Conservation (phyloP, 2,888 invertebrate species). For the Gasteruption jaculator region DNA sequence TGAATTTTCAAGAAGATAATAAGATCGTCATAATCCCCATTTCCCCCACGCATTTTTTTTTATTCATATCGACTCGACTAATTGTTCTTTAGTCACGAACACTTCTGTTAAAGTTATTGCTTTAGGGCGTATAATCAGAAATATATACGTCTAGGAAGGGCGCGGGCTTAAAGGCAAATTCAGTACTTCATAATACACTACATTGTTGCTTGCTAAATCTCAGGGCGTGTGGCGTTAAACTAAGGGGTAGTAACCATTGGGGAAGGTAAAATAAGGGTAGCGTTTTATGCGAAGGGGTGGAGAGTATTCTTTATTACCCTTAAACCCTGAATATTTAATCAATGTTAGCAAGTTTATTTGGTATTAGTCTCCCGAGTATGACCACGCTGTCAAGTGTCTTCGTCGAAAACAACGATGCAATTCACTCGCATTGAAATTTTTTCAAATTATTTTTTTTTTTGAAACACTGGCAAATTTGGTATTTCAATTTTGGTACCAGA, state of each 20-base stretch:
- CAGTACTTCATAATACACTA: slow-evolving; percentile 41
- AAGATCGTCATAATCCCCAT: no score
- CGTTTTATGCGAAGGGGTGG: slow-evolving; percentile 29
- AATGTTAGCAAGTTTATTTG: slow-evolving; percentile 45
- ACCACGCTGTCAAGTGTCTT: no score
- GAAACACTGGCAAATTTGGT: no score
- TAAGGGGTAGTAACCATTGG: slow-evolving; percentile 29
- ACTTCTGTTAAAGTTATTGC: slow-evolving; percentile 35
- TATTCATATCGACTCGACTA: slow-evolving; percentile 25
- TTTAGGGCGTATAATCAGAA: slow-evolving; percentile 28
- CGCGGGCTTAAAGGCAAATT: no score
- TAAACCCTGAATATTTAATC: slow-evolving; percentile 45
- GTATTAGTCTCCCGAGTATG: no score
- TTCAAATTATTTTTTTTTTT: no score
- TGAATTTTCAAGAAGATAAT: no score
- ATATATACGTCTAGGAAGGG: no score
- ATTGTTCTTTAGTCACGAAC: slow-evolving; percentile 38
- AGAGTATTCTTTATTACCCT: slow-evolving; percentile 38
- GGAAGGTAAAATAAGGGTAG: slow-evolving; percentile 26
- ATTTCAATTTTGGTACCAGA: no score
- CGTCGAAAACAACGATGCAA: no score
- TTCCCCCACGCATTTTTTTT: no score
- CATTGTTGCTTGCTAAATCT: slow-evolving; percentile 43
- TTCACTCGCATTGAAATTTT: no score
- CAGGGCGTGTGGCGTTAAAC: slow-evolving; percentile 37